Conservation (phyloP, 2,113 vertebrate genomes). For the Suricata suricatta region DNA sequence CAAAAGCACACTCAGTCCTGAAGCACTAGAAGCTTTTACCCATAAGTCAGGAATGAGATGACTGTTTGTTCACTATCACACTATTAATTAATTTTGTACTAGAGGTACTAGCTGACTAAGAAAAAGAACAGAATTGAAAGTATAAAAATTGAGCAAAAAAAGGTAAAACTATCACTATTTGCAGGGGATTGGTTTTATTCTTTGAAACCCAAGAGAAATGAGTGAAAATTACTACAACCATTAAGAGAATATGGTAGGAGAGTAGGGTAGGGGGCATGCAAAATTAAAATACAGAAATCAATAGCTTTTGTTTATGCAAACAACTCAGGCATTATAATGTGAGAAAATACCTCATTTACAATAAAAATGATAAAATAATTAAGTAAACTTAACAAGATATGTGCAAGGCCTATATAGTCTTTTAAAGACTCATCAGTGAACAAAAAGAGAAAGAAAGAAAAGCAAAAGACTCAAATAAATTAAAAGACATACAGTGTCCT, state of each 20-base stretch:
- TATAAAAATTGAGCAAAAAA: background rate
- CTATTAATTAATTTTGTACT: background rate
- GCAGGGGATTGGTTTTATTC: background rate
- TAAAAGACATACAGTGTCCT: background rate
- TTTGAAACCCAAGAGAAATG: constrained; percentile 5
- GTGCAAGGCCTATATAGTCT: background rate
- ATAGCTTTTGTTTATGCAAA: background rate
- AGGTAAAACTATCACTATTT: background rate
- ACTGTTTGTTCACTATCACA: background rate
- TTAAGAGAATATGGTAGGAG: background rate
- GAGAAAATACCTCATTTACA: background rate
- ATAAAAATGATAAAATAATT: background rate
- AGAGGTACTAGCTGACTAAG: background rate
- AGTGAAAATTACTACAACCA: background rate
- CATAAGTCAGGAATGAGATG: background rate
- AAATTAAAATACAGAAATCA: constrained; percentile 24
- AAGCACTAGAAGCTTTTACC: background rate
- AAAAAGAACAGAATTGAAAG: background rate
- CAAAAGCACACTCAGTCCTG: background rate
- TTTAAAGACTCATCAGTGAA: background rate
- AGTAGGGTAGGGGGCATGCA: background rate
- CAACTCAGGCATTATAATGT: background rate
- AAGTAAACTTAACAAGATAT: background rate
- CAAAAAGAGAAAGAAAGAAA: background rate
- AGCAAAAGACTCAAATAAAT: background rate